Conservation (phyloP, 2,888 invertebrate genomes). For the Oligia latruncula region DNA sequence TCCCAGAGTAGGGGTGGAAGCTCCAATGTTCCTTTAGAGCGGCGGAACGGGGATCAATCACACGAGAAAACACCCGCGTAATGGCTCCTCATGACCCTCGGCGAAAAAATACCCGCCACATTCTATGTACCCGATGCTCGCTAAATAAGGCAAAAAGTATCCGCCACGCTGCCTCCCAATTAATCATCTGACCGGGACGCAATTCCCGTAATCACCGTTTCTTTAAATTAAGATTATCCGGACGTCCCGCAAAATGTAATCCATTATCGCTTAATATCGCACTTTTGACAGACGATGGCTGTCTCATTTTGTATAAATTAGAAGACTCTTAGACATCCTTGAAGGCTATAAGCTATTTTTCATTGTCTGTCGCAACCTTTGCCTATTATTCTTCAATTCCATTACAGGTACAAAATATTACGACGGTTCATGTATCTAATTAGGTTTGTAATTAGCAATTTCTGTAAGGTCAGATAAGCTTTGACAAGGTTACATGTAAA, state of each 20-base stretch:
- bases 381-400: conserved; percentile 36
- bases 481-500: conserved; percentile 40
- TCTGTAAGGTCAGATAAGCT: conserved; percentile 51
- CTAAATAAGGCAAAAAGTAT: conserved; percentile 86
- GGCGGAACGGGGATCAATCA: conserved; percentile 82
- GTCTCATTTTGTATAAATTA: conserved; percentile 49
- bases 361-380: conserved; percentile 33
- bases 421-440: conserved; percentile 44
- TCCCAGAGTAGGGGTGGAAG: conserved; percentile 40
- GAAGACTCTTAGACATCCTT: conserved; percentile 45
- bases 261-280: conserved; percentile 58
- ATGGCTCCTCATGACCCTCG: conserved; percentile 81
- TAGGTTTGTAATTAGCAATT: conserved; percentile 51
- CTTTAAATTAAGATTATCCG: conserved; percentile 77
- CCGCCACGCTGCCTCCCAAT: conserved; percentile 75
- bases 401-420: conserved; percentile 44
- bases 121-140: conserved; percentile 80
- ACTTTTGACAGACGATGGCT: conserved; percentile 47
- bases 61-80: conserved; percentile 83
- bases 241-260: conserved; percentile 63
- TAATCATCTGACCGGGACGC: conserved; percentile 79
- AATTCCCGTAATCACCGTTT: conserved; percentile 76
- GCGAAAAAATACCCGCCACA: conserved; percentile 75
- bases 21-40: conserved; percentile 59
- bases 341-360: conserved; percentile 44